Evolutionary conservation across 2,113 vertebrate genomes (phyloP), one percentile per base, ranked within the genome.

Genomic region (Micronycteris hirsuta): DNA sequence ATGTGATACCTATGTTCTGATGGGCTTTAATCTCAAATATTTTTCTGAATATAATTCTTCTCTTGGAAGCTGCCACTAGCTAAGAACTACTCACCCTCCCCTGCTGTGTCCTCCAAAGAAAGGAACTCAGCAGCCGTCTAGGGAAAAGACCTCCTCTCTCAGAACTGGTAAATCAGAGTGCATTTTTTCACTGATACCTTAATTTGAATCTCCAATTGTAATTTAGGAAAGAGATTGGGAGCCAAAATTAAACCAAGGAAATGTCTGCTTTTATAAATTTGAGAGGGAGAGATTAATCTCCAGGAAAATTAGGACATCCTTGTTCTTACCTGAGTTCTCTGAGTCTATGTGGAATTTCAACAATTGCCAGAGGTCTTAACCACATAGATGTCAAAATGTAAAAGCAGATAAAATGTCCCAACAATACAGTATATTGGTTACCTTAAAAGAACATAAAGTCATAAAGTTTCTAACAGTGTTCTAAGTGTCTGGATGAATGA

Each of bases 171-270:
- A 82, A 95, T 86, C 43, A 65, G 43, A 92, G 65, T 22, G 0
- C 3, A 1, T 3, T 63, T 89, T 52, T 71, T 58, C 33, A 96
- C 4, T 93, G 91, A 78, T 81, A 93, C 82, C 52, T 94, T 94
- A 71, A 96, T 95, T 94, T 87, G 81, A n/a, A 93, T 82, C 38
- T 87, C n/a, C 85, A 88, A 88, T 91, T 71, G 45, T 71, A 96
- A n/a, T 8, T 82, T 90, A 54, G 52, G 45, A 68, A 90, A 81
- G 76, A 86, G 12, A 67, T 47, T 85, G 24, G 43, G 13, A 36
- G 89, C 7, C 22, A 95, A 94, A 90, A 91, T 43, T 33, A 87
- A 95, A 58, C 19, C 43, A 65, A 89, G 19, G 9, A 93, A 91
- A 89, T 68, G 31, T 92, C 87, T 43, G 58, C 56, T 84, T 93